A percentile compares a stretch with the other conserved stretches of the same genome.
Conservation (phyloP, 2,113 vertebrate genomes). For the Gila orcuttii region DNA sequence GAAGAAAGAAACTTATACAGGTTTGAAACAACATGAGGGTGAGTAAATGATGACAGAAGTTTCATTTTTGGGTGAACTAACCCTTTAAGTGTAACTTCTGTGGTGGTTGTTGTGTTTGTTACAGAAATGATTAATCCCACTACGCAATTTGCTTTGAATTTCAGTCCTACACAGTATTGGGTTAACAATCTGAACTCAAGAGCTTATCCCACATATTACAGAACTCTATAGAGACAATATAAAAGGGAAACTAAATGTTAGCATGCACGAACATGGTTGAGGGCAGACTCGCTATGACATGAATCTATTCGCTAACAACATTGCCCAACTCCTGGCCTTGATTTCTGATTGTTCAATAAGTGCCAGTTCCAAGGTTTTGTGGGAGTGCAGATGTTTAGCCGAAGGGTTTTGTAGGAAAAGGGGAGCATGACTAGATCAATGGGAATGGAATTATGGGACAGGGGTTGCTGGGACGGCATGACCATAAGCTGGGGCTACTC, state of each 20-base stretch:
- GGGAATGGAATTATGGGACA: conserved; percentile 59
- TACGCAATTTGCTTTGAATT: neutral
- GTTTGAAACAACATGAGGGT: too few species aligned
- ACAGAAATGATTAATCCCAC: conserved; percentile 12
- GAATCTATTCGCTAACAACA: conserved; percentile 61
- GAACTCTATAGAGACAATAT: conserved; percentile 30
- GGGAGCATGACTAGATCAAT: conserved; percentile 52
- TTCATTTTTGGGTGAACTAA: too few species aligned
- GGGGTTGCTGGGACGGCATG: conserved; percentile 59
- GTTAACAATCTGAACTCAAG: neutral
- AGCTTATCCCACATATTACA: conserved; percentile 7
- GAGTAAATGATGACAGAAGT: too few species aligned
- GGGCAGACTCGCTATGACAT: conserved; percentile 65
- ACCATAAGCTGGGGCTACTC: conserved; percentile 61
- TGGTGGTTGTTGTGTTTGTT: neutral
- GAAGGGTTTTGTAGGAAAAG: conserved; percentile 51
- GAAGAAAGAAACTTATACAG: too few species aligned
- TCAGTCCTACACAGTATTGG: neutral
- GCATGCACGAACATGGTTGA: conserved; percentile 74
- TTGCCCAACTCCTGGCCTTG: conserved; percentile 59
- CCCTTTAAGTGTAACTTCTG: neutral
- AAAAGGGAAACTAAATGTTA: conserved; percentile 43
- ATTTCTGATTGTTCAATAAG: conserved; percentile 59
- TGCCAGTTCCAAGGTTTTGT: conserved; percentile 49
- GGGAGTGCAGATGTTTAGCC: conserved; percentile 43